Percentiles rank a stretch among this genome's conserved stretches.
These are phyloP conservation scores for Taurulus bubalis DNA, from an alignment of 2,113 vertebrate genomes.

Conservation along the genomic window DNA sequence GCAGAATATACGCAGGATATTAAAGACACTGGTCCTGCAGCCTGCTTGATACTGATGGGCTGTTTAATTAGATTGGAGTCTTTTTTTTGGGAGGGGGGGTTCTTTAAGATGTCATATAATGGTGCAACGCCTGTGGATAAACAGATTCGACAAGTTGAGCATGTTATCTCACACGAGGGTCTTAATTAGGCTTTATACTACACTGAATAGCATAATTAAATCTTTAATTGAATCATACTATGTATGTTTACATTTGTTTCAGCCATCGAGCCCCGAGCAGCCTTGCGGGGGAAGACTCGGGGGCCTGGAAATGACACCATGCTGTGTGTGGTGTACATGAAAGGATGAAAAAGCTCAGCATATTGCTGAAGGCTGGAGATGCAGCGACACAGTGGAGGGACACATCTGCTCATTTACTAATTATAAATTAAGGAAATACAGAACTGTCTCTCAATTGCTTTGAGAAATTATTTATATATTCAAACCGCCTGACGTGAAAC, in stretches of 20 bases:
- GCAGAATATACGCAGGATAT: conserved; percentile 29
- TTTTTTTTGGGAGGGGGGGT: neutral
- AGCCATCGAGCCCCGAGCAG: conserved; percentile 12
- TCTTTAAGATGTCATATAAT: conserved; percentile 37
- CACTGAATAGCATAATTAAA: conserved; percentile 16
- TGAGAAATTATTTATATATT: conserved; percentile 57
- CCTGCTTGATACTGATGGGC: conserved; percentile 10
- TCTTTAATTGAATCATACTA: conserved; percentile 17
- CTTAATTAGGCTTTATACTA: conserved; percentile 51
- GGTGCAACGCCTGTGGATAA: conserved; percentile 26
- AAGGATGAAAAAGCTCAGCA: conserved; percentile 68
- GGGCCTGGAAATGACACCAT: conserved; percentile 51
- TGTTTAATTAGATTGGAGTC: conserved; percentile 32
- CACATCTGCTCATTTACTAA: conserved; percentile 56
- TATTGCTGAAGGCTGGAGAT: conserved; percentile 64
- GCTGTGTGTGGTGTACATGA: conserved; percentile 64
- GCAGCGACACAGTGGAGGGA: conserved; percentile 46
- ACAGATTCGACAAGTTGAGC: conserved; percentile 42
- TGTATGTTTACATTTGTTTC: conserved; percentile 23
- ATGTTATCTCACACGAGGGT: conserved; percentile 46
- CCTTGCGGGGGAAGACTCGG: conserved; percentile 23
- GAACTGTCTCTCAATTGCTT: conserved; percentile 30
- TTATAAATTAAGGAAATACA: conserved; percentile 52
- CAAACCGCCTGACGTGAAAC: conserved; percentile 36
- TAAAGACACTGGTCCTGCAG: conserved; percentile 30